These are phyloP conservation scores for Numida meleagris DNA, from an alignment of 2,113 vertebrate species.

Conservation along the genomic window DNA sequence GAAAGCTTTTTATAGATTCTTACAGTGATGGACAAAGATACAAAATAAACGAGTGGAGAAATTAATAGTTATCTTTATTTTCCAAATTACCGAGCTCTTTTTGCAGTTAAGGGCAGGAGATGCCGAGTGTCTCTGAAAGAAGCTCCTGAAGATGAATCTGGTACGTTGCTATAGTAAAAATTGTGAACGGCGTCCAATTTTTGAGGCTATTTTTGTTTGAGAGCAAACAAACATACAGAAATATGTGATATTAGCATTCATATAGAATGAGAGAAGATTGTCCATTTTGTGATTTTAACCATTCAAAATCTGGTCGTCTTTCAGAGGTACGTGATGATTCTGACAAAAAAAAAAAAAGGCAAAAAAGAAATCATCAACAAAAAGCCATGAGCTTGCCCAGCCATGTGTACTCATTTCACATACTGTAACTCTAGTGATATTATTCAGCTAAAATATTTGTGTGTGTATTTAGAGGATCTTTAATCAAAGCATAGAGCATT, in stretches of 20 bases:
- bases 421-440: not conserved
- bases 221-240: constrained; percentile 18
- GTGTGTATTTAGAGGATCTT: constrained; percentile 30
- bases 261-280: not conserved
- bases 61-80: not conserved
- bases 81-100: not conserved
- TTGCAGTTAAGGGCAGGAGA: not conserved
- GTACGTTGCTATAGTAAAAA: constrained; percentile 4
- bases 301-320: not conserved
- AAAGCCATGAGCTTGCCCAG: not conserved
- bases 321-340: not conserved
- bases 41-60: not conserved
- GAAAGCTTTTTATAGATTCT: not conserved
- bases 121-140: not conserved
- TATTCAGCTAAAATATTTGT: not conserved
- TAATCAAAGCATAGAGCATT: constrained; percentile 41
- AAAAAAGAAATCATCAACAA: not conserved
- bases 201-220: not conserved
- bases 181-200: not conserved
- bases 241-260: not conserved
- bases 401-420: not conserved
- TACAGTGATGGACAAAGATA: not conserved
- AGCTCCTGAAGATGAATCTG: not conserved
- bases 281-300: not conserved
- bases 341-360: not conserved